Conservation (phyloP, 2,888 invertebrate species). For the Anoplius nigerrimus region DNA sequence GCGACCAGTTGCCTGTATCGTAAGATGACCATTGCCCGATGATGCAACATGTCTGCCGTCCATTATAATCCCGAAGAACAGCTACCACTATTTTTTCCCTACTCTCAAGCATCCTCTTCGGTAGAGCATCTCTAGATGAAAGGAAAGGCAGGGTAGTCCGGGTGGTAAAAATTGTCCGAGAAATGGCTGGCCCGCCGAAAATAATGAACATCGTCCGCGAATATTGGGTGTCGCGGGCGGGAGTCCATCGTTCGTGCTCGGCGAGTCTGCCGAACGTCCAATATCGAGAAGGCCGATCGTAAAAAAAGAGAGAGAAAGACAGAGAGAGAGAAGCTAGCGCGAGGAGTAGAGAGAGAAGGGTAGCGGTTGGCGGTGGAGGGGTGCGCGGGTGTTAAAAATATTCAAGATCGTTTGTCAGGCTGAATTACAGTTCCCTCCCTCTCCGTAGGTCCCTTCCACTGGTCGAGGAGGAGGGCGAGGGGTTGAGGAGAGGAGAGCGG, state of each 20-base stretch:
- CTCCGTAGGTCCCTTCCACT: constrained; percentile 17
- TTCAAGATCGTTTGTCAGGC: constrained; percentile 72
- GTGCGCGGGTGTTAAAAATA: constrained; percentile 68
- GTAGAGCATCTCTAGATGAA: no score
- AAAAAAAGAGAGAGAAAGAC: no score
- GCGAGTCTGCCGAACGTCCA: constrained; percentile 61
- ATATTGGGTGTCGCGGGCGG: constrained; percentile 20
- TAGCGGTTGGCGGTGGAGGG: constrained; percentile 43
- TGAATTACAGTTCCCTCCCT: constrained; percentile 55
- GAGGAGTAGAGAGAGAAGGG: constrained; percentile 38
- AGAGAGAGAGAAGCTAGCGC: no score
- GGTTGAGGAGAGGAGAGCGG: constrained; percentile 4
- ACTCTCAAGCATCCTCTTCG: no score
- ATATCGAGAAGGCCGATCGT: constrained; percentile 46
- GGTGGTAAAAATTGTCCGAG: no score
- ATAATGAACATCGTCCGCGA: no score
- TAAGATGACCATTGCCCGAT: constrained; percentile 24
- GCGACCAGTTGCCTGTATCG: constrained; percentile 23
- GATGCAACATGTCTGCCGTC: background rate
- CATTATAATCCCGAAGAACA: background rate
- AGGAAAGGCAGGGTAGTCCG: no score
- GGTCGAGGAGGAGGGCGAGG: constrained; percentile 28
- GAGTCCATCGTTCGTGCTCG: constrained; percentile 49
- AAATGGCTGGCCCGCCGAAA: no score
- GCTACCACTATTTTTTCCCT: no score